Evolutionary conservation across 2,113 vertebrate species (phyloP).

Genomic region (Empidonax alnorum): DNA sequence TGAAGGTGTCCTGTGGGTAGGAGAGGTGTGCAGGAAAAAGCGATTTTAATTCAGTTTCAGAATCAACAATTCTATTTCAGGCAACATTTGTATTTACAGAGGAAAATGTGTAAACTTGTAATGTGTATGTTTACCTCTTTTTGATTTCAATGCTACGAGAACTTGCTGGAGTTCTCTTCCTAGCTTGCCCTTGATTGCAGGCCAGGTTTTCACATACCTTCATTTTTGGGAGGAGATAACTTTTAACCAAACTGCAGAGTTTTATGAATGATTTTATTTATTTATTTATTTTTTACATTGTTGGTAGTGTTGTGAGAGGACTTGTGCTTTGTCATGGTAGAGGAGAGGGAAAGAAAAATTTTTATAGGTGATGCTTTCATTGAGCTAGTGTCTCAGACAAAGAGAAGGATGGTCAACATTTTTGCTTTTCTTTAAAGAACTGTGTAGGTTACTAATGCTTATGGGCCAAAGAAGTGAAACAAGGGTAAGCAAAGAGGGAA

Average conservation of each 20-base stretch:
- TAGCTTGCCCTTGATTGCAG: accelerated
- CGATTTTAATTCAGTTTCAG: accelerated
- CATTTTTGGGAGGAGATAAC: neutral
- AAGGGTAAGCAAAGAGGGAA: neutral
- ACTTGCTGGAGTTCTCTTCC: accelerated
- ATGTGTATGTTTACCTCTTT: neutral
- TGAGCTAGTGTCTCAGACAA: neutral
- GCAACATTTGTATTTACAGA: neutral
- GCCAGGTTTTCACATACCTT: neutral
- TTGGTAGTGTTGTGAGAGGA: neutral
- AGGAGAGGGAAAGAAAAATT: neutral
- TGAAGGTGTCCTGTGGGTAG: no score
- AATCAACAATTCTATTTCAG: neutral
- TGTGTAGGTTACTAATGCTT: neutral
- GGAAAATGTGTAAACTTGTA: accelerated
- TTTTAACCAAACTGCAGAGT: neutral
- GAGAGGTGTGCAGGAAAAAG: neutral
- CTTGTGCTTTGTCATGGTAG: neutral
- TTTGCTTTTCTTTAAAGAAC: neutral
- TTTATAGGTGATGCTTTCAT: neutral
- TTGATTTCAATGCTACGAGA: accelerated
- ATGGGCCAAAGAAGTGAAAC: neutral
- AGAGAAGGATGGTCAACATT: accelerated
- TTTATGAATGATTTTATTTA: no score
- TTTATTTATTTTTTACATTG: neutral